Evolutionary conservation across 2,888 invertebrate species (phyloP), one percentile per base, ranked within the genome.

Genomic region (Lasioglossum marginatum): DNA sequence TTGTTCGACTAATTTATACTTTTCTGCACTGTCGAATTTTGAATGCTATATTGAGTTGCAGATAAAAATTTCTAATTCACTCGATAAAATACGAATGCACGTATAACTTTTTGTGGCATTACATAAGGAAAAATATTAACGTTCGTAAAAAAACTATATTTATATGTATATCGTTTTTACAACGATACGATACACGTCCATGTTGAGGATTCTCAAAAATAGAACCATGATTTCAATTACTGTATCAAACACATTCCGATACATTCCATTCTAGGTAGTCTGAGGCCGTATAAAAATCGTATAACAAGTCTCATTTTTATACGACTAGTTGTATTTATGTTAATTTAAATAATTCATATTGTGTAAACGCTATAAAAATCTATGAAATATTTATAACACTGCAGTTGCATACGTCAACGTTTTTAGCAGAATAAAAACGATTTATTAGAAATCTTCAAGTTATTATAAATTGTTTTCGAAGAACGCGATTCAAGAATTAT

Each of bases 121-220:
- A 63, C 52, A 37, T 79, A 57, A 60, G 16, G 37, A 66, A 45
- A 72, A 71, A 16, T 76, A 71, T 19, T 66, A 57, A 16, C 31
- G 27, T 80, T 80, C 79, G 60, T 87, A 87, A 84, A 72, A 87
- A 43, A 16, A 87, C 63, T 87, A 82, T 87, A 87, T 52, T 23
- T 52, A 80, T 77, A 84, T 82, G 80, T 52, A 23, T 52, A 87
- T 79, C 37, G 82, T 82, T 86, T 86, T 77, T 83, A 86, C 81
- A 86, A 83, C 70, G 63, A 63, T 87, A 87, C 43, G 70, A 81
- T 87, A 76, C 66, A 75, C 70, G 40, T 74, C 74, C 27, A 43
- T 78, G 60, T 76, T 31, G 52, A 71, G 66, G 31, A 82, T 82
- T 75, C 79, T 78, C 71, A 57, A 82, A 68, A 82, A 83, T 68